Evolutionary conservation across 2,113 vertebrate genomes (phyloP), one percentile per base, ranked within the genome.

Genomic region (Sebastes schlegelii): DNA sequence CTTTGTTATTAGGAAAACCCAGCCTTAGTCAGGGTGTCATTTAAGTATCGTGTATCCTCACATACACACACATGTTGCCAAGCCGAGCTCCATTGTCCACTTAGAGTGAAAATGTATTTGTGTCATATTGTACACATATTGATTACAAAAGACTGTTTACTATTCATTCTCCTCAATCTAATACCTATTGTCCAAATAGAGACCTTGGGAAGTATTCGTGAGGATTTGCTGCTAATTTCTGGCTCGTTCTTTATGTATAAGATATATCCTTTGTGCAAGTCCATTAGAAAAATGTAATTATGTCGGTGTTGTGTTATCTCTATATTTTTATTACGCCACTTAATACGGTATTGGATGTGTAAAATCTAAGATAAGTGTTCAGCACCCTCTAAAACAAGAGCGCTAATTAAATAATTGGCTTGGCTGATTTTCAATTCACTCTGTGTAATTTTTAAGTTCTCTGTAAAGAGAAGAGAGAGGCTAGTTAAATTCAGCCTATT

Each of bases 361-460:
- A 66, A 66, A 65, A 80, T 87, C 23, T 66, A 82, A 91, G 72
- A 81, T 62, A 71, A 85, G 60, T 73, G 62, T 72, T 67, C 52
- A 65, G 49, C 73, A 10, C 45, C 49, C 61, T 84, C 10, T 17
- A 80, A 80, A 89, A 84, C 72, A 82, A 79, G 54, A 58, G 21
- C 6, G 8, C 45, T 82, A 71, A 90, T 90, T 64, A 83, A 84
- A 87, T 89, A 89, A 88, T 67, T 54, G 75, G 23, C 51, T 74
- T 42, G 45, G 34, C 75, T 79, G 52, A 90, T 69, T 89, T 54
- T 72, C 71, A 62, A 74, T 83, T 82, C 49, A 67, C 85, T 80
- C 16, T 69, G 13, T 55, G 14, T 84, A 49, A 77, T 65, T 82
- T 64, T 52, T 61, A 80, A 80, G 42, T 21, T 57, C 49, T 40